phyloP scores from a whole-genome alignment of 2,113 vertebrate species.

The Cygnus buccinator region DNA sequence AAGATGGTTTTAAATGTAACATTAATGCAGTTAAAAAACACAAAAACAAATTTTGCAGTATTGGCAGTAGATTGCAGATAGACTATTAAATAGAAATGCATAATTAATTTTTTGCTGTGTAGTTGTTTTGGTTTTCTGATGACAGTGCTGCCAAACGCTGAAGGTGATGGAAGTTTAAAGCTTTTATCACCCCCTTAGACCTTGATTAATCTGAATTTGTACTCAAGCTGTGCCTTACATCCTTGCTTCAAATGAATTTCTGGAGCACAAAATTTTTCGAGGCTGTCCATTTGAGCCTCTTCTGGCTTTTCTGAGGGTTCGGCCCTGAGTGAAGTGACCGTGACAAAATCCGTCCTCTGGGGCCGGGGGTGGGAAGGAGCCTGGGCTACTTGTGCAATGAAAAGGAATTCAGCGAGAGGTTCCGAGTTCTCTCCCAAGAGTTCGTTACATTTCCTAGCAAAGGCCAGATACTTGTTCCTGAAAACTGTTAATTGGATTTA shows the following conservation, averaged over 20 bases:
- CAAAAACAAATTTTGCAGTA: neutral
- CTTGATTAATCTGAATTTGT: neutral
- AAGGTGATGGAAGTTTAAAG: neutral
- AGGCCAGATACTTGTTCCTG: constrained; percentile 21
- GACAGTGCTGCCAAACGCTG: neutral
- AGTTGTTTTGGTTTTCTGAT: neutral
- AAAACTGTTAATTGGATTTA: constrained; percentile 56
- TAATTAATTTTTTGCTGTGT: neutral
- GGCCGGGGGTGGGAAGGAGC: neutral
- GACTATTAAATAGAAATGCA: neutral
- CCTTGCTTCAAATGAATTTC: neutral
- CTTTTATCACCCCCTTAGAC: neutral
- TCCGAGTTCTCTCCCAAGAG: neutral
- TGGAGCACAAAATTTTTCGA: neutral
- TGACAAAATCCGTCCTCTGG: constrained; percentile 16
- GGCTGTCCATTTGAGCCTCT: neutral
- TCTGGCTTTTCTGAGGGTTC: neutral
- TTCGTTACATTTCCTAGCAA: neutral
- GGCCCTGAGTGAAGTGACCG: neutral
- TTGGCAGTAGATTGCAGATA: neutral
- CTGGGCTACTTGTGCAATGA: neutral
- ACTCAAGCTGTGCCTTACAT: neutral
- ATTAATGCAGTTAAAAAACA: neutral
- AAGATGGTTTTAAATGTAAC: neutral
- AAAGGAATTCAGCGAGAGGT: neutral